Base-by-base conservation (phyloP, 2,113 vertebrate genomes). In the Rhinolophus sinicus region DNA sequence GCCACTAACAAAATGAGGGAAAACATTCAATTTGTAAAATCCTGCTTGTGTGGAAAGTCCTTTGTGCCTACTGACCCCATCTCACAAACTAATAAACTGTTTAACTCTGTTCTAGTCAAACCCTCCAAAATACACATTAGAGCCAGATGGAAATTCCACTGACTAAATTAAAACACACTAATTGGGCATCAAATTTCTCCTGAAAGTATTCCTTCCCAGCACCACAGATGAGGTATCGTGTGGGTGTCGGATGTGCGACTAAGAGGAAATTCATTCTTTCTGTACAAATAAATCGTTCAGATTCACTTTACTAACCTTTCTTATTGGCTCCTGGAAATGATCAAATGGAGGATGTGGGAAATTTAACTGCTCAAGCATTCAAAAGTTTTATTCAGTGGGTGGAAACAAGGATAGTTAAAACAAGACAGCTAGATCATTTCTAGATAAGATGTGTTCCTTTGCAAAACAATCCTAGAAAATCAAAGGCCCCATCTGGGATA, bases 201-300 rank as follows among this genome's bases (percentile, higher is more conserved):
- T 75, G 15, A 75, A 96, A 97, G 33, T 33, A 88, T 88, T 95
- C 93, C 83, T 97, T 91, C 84, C 92, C 78, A 84, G 88, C 84
- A 65, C 65, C 93, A 26, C 8, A 62, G 92, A 98, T 86, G 84
- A 95, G 67, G 93, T 86, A 88, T 35, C 35, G 33, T 85, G 96
- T 97, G 96, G 97, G 95, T n/a, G 10, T 80, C 75, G 84, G 96
- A 93, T 98, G 97, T 97, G 93, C 77, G 47, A 2, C 15, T 95
- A 87, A 97, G 83, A 97, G 87, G 96, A 98, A 97, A 97, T 90
- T 98, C 60, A 96, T 93, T 94, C 96, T 97, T 96, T 97, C 97
- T 96, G 93, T 38, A 90, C 95, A 97, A 97, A 96, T 91, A 97
- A 94, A 97, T 95, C 93, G 95, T 82, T 76, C 72, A 26, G 93